phyloP scores from a whole-genome alignment of 2,797 vertebrate species.

The Hyperoplus lanceolatus region DNA sequence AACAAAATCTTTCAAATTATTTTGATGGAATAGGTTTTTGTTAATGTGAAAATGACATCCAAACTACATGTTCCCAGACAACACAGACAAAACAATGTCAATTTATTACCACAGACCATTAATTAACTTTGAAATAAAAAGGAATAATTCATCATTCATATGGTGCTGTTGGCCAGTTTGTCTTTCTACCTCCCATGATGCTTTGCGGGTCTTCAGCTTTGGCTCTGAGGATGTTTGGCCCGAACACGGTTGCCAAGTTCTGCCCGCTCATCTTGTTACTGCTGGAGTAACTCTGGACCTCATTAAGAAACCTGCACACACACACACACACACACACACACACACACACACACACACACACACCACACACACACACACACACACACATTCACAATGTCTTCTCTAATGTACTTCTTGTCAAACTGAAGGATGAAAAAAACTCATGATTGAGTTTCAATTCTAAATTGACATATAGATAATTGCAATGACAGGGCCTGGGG shows the following conservation, averaged over 20 bases:
- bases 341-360: not conserved
- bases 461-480: no score
- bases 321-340: constrained; percentile 23
- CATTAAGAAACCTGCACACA: constrained; percentile 83
- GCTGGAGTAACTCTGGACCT: constrained; percentile 85
- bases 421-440: not conserved
- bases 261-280: constrained; percentile 87
- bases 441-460: no score
- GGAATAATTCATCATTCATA: not conserved
- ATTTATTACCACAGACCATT: not conserved
- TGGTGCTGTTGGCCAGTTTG: not conserved
- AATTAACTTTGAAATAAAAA: not conserved
- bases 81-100: not conserved
- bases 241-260: constrained; percentile 88
- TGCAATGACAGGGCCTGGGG: no score
- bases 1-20: not conserved
- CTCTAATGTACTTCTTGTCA: not conserved
- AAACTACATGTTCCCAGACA: not conserved
- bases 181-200: constrained; percentile 82
- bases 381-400: not conserved
- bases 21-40: not conserved
- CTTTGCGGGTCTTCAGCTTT: constrained; percentile 87
- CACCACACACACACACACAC: constrained; percentile 12
- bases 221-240: constrained; percentile 87
- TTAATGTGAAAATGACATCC: not conserved